Evolutionary conservation across 2,113 vertebrate species (phyloP), one percentile per base, ranked within the genome.

Genomic region (Phoenicopterus ruber): DNA sequence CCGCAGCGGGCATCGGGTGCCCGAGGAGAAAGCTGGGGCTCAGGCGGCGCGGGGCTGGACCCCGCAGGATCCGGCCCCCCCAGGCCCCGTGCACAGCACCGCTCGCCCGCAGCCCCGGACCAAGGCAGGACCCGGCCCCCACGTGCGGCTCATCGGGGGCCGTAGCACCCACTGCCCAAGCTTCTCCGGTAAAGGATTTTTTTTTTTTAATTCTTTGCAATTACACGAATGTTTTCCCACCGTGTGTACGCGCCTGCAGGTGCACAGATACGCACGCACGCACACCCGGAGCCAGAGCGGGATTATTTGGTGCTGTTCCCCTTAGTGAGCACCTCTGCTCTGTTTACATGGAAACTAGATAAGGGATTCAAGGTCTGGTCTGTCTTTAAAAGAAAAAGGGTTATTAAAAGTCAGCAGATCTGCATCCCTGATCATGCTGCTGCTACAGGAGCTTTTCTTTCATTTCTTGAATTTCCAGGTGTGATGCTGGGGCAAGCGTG

Each of bases 111-210:
- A 17, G 2, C 25, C 49, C 38, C 2, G 21, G 19, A 16, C 25
- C 34, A 3, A 8, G 7, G 59, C 67, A 73, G 57, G 24, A 19
- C 11, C 29, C 0, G 0, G 24, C 31, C 52, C 59, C 29, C 3
- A 2, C 1, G 0, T 2, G 2, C 0, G 0, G 20, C 36, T n/a
- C 29, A 4, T 6, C 0, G 0, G 5, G 3, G 11, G 19, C 58
- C 2, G 1, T 3, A 16, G 8, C 46, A 20, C 14, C 55, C 52
- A n/a, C 44, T 17, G 12, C 46, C 32, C 50, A 4, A 28, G 17
- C 34, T 63, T 13, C 66, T 74, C 50, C 67, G 32, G 22, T 3
- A 59, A 65, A 20, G 42, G 58, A 3, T 7, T 20, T 50, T 34
- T 55, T 50, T 34, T 55, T 52, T 71, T 13, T 2, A 10, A 17